Evolutionary conservation across 2,888 invertebrate species (phyloP), one percentile per base, ranked within the genome.

Genomic region (Metopia argyrocephala): DNA sequence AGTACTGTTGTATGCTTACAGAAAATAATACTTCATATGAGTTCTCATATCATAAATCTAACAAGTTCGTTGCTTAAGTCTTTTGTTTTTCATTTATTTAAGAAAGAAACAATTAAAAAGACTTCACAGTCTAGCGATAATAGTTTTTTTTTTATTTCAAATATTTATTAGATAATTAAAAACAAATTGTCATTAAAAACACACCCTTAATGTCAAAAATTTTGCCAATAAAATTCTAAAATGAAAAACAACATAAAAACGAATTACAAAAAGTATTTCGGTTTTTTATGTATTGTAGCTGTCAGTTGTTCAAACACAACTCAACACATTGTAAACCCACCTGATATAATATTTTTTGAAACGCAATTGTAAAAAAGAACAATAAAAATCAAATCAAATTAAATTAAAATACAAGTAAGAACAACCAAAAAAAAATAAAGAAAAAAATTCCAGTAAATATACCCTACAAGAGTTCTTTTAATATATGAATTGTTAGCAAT

Each of bases 141-240:
- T 2, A 25, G 15, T 45, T 50, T 5, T 61, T 70, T 12, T 61
- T 12, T 18, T 6, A 3, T 20, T 2, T 9, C 1, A 18, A 50
- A 56, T 38, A 71, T 68, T 73, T 78, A 73, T 73, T 73, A 56
- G 68, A 57, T 64, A 68, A 68, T 70, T 66, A 69, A 64, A 62
- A 61, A 52, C 74, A 79, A 79, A 79, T 70, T 75, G 64, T 64
- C 69, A 48, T 65, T 64, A 75, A 79, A 74, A 68, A 75, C 78
- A 73, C 78, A 73, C 62, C 20, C 62, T 78, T 78, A 56, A 62
- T 64, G 62, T 62, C 73, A 79, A 74, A 54, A 76, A 59, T 64
- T 38, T 64, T 27, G 7, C 38, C 50, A 76, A 64, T 45, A 74
- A 69, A 52, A 69, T 56, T 1, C 15, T 7, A 38, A 21, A 18